Conservation (phyloP, 2,888 invertebrate genomes). For the Scaptodrosophila latifasciaeformis region DNA sequence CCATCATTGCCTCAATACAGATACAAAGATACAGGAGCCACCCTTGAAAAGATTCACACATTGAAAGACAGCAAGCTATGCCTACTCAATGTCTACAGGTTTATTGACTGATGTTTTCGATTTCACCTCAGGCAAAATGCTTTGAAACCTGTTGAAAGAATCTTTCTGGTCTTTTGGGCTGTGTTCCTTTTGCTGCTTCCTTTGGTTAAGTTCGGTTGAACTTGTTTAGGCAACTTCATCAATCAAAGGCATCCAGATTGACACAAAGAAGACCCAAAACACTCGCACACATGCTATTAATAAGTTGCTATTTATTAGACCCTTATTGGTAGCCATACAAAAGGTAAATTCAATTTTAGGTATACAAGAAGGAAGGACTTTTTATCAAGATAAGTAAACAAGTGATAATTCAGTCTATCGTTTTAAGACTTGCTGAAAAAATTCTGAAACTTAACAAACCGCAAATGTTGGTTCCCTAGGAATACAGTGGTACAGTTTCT, state of each 20-base stretch:
- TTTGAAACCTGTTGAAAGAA: constrained; percentile 61
- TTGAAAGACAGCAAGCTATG: constrained; percentile 13
- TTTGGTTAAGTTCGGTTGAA: constrained; percentile 44
- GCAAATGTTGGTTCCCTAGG: too few species aligned
- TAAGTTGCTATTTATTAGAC: constrained; percentile 47
- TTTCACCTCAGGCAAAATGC: constrained; percentile 37
- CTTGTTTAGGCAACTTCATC: constrained; percentile 66
- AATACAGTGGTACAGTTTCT: too few species aligned
- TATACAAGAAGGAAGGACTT: not conserved
- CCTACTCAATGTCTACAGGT: constrained; percentile 45
- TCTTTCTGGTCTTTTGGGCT: too few species aligned
- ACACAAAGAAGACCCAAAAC: constrained; percentile 17
- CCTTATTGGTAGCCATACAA: constrained; percentile 1
- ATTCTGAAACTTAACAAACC: too few species aligned
- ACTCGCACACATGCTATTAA: constrained; percentile 49
- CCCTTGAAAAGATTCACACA: too few species aligned
- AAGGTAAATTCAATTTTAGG: constrained; percentile 5
- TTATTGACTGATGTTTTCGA: constrained; percentile 64
- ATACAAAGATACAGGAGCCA: constrained; percentile 10
- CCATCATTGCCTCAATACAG: constrained; percentile 49
- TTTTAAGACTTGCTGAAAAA: too few species aligned
- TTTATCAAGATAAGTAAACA: too few species aligned
- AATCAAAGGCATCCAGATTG: constrained; percentile 54
- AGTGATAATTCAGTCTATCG: too few species aligned
- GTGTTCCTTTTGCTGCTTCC: too few species aligned